Percentiles rank a stretch among this genome's conserved stretches.
These are phyloP conservation scores for Dolichallabes microphthalmus DNA, from an alignment of 2,113 vertebrate genomes.

Conservation along the genomic window DNA sequence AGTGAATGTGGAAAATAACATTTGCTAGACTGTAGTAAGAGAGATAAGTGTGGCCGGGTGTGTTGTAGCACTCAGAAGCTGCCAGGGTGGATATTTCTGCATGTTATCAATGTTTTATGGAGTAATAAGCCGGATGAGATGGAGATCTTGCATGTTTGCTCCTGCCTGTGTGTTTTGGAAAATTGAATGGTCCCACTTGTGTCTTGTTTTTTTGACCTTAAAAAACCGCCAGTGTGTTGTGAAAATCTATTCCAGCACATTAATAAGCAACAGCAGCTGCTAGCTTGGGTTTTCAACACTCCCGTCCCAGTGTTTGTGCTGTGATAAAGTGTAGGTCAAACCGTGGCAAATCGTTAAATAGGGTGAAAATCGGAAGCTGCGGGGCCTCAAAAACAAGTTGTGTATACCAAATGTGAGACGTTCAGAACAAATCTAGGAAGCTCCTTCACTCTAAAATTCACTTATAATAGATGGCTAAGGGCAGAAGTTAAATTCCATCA, in stretches of 20 bases:
- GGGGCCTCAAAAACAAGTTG: neutral
- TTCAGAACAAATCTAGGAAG: neutral
- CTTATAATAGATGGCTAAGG: neutral
- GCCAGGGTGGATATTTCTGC: neutral
- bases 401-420: neutral
- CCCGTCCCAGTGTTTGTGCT: neutral
- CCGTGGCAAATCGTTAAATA: neutral
- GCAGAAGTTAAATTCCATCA: neutral
- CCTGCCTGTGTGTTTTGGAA: neutral
- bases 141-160: neutral
- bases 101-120: slow-evolving; percentile 10
- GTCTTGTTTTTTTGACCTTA: neutral
- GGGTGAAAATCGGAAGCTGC: neutral
- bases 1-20: neutral
- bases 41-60: neutral
- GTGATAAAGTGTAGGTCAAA: neutral
- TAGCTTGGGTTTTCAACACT: neutral
- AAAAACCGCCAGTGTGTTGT: neutral
- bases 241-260: neutral
- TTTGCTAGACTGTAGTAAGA: slow-evolving; percentile 9
- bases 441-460: neutral
- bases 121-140: neutral
- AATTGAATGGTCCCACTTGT: neutral
- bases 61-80: neutral
- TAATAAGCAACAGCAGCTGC: slow-evolving; percentile 15